Evolutionary conservation across 2,888 invertebrate species (phyloP), one percentile per base, ranked within the genome.

Genomic region (Dryocosmus kuriphilus): DNA sequence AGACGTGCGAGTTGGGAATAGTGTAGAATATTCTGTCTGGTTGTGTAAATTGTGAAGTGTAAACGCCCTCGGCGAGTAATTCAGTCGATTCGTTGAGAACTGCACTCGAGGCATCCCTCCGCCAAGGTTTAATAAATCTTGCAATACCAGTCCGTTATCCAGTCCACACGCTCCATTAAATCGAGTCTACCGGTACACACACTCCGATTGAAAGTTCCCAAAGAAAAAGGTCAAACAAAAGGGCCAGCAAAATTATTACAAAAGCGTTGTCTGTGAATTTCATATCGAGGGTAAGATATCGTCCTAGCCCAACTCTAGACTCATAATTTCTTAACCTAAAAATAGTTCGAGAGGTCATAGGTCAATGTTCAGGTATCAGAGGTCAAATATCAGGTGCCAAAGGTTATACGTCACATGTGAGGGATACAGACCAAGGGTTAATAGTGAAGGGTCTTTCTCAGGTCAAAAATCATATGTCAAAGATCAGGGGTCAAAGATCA

Each of bases 111-210:
- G 60, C 61, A 61, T 63, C 55, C 62, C 62, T 73, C 46, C 24
- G 27, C 35, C 62, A 76, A 76, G 55, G 57, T 71, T 80, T 86
- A 85, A 86, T 88, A 88, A 88, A 88, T 88, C 87, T 84, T 81
- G 77, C 82, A 83, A 83, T 83, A 81, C 81, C 77, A 77, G 38
- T 51, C 79, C 83, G 85, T 88, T 89, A 88, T 88, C 89, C 85
- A 82, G 85, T 85, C 85, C 82, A 84, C 85, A 85, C 86, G 88
- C 85, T 86, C 86, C 89, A 88, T 88, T 88, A 86, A 88, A 89
- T 88, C 83, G 85, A 81, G 73, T 24, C 22, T 41, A 65, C 38
- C 65, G 24, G 24, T 24, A 41, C 65, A 41, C 71, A 55, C 73
- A 57, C 32, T 32, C 32, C 73, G 73, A 73, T 73, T 57, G 55